Percentiles rank a stretch among this genome's conserved stretches.
Conservation (phyloP, 2,113 vertebrate genomes). For the Ochotona princeps region DNA sequence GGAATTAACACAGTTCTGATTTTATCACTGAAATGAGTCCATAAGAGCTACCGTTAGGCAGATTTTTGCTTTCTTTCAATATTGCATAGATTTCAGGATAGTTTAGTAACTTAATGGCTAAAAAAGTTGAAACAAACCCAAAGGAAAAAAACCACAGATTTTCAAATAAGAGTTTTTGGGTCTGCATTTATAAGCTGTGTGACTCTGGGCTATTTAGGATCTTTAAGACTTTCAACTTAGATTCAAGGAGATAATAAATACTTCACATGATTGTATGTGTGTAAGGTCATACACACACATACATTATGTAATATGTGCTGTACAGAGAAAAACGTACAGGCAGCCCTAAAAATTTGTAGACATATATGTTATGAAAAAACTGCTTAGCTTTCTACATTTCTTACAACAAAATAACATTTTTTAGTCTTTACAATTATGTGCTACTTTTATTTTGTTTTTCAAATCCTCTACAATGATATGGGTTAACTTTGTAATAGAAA, state of each 20-base stretch:
- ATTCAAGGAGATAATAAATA: neutral
- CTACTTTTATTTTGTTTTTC: no score
- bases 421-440: no score
- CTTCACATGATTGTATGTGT: neutral
- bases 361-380: no score
- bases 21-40: constrained; percentile 34
- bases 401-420: no score
- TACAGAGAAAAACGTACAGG: neutral
- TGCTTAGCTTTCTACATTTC: no score
- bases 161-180: neutral
- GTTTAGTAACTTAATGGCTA: neutral
- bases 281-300: neutral
- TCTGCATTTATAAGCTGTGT: neutral
- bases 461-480: no score
- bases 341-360: no score
- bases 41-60: neutral
- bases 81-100: neutral
- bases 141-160: neutral
- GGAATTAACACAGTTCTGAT: constrained; percentile 45
- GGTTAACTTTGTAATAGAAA: no score
- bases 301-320: neutral
- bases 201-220: neutral
- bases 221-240: constrained; percentile 25
- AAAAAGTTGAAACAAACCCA: neutral
- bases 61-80: neutral